Evolutionary conservation across 35 echinoderm and acorn worm genomes (phyloP), one percentile per base, ranked within the genome.

Genomic region (Antedon bifida): DNA sequence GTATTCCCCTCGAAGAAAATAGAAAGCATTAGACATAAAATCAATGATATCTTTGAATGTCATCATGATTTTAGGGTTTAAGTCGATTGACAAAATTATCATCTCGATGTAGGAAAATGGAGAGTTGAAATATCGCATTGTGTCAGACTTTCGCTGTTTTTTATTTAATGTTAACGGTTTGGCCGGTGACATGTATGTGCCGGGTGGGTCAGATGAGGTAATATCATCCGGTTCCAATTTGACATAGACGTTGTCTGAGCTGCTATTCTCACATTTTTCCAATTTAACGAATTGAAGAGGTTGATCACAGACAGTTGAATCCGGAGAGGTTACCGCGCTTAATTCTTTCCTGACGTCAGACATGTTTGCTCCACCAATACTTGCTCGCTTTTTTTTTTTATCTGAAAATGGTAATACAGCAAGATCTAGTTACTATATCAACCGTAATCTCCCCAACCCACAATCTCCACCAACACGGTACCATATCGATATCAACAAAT

Each of bases 41-140:
- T 75, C 17, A 5, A 87, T 76, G 14, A 97, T 97, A 36, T 97
- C 87, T 3, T 84, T 35, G 30, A 97, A 80, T 1, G 93, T 97
- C 33, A 92, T 75, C 74, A 88, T 90, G 4, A 46, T 35, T 21
- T 34, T 78, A 11, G 84, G 85, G 16, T 90, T 92, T 0, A 90
- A 91, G 36, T 82, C 74, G 30, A 97, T 92, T 3, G 93, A 90
- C 36, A 89, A 86, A 26, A 84, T 85, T 46, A 97, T 97, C 39
- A 97, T 78, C 82, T 97, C 93, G 16, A 87, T 82, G 79, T 91
- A 97, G 11, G 93, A 89, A n/a, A 85, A 89, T 4, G 91, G 87
- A 5, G 87, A 87, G 36, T 86, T 93, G 39, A 86, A 74, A 21
- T 87, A 84, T 3, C 91, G 64, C 30, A 29, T 64, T 30, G 89